Evolutionary conservation across 2,113 vertebrate genomes (phyloP), one percentile per base, ranked within the genome.

Genomic region (Gymnocephalus cernua): DNA sequence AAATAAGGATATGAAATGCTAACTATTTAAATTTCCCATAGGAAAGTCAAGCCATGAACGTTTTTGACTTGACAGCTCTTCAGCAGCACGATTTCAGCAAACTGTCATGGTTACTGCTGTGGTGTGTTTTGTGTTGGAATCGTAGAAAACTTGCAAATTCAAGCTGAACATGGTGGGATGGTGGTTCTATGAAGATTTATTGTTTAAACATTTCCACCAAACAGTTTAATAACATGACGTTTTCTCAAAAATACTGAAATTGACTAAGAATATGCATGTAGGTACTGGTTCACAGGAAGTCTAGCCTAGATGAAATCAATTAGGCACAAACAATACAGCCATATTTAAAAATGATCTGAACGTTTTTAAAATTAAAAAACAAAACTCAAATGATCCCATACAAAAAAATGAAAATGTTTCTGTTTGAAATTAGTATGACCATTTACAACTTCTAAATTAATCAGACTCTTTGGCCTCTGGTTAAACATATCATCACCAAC

Each of bases 391-490:
- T 23, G 19, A 57, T 74, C 77, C 65, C 6, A 45, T 51, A 79
- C 47, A 62, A 77, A 69, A 69, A 57, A 80, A 69, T 58, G 38
- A 32, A 79, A 79, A 87, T 25, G 15, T 32, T 58, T 64, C 18
- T 71, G 29, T 74, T 70, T 66, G 35, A 80, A 82, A 80, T 69
- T 4, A 64, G 32, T 29, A 64, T 38, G 48, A 64, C 77, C 45
- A 38, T 50, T 73, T 58, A 53, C 25, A 63, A 72, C 38, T 65
- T 56, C 16, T 59, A 54, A 18, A 21, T 41, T 32, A 65, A 72
- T 77, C 56, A 66, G 47, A 76, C 27, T 84, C 76, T 92, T 88
- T 77, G 77, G 88, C 82, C 82, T 79, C 66, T 80, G 71, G 25
- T 62, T 79, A 76, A 27, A 72, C 29, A 75, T 67, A 38, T 54